Evolutionary conservation across 2,888 invertebrate species (phyloP), one percentile per base, ranked within the genome.

Genomic region (Crematogaster levior): DNA sequence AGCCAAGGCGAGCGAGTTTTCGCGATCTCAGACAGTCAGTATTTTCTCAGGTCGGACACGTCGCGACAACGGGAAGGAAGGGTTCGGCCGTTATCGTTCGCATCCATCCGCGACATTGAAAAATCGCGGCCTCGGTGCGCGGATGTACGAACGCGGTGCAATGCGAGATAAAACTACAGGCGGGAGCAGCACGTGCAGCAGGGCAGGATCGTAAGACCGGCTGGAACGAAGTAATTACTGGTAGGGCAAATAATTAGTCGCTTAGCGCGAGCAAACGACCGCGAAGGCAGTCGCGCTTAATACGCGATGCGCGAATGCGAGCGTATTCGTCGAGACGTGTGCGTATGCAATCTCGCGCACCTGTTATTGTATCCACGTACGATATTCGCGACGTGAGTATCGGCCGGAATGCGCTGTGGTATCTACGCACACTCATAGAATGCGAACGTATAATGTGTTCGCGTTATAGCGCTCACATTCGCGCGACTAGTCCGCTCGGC

Each of bases 401-500:
- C 61, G 53, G 70, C 10, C 18, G 81, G 84, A 85, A 86, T 82
- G 84, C 86, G 81, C 18, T 1, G 51, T 53, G 66, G 63, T 43
- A 73, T 61, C 21, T 34, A 34, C 37, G 74, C 51, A 68, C 85
- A 68, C 74, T 77, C 80, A 70, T 43, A 63, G 58, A 80, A 82
- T 63, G 73, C 79, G 73, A 72, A 72, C 81, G 53, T 65, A 43
- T 18, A 40, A 56, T 7, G 34, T 30, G 51, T 70, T 61, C 65
- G 75, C 75, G 60, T 79, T 83, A 60, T 83, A 81, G 75, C 51
- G 83, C 75, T 65, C 6, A 53, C 77, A n/a, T 90, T 90, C 91
- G 89, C 90, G 90, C 88, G 86, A 86, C 48, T 63, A 46, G 43
- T 12, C 89, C 90, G 86, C 90, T 91, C 89, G 89, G 84, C 86